These are phyloP conservation scores for Gisinianus flammeolus DNA, from an alignment of 2,888 invertebrate genomes.

Conservation along the genomic window DNA sequence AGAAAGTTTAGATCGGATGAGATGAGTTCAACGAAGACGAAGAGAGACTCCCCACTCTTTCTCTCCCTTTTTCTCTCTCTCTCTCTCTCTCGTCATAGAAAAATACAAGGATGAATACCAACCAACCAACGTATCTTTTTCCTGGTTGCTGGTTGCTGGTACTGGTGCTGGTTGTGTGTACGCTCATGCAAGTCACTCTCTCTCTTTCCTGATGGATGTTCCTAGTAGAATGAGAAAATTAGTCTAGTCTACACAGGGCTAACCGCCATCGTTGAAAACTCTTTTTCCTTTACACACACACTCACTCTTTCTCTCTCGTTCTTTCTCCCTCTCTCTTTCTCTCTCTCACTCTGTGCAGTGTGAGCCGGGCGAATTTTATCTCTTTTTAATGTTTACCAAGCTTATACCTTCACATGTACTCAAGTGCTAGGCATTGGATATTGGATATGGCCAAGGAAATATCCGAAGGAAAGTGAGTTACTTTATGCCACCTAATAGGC, in stretches of 20 bases:
- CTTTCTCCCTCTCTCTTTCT: background rate
- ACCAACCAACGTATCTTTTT: no score
- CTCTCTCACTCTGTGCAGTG: background rate
- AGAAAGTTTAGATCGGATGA: slow-evolving; percentile 40
- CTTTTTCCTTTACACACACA: background rate
- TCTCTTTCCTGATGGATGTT: slow-evolving; percentile 26
- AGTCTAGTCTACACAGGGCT: background rate
- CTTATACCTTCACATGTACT: background rate
- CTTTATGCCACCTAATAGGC: background rate
- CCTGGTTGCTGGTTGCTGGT: background rate
- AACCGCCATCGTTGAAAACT: no score
- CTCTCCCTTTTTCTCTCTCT: slow-evolving; percentile 10
- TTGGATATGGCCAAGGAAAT: background rate
- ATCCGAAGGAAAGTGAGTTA: background rate
- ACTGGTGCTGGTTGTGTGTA: background rate
- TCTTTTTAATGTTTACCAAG: slow-evolving; percentile 35
- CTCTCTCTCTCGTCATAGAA: slow-evolving; percentile 14
- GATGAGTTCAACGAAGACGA: slow-evolving; percentile 28
- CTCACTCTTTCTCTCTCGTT: background rate
- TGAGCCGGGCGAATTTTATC: slow-evolving; percentile 24
- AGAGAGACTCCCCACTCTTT: slow-evolving; percentile 6
- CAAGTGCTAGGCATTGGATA: background rate
- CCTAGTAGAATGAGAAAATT: slow-evolving; percentile 29
- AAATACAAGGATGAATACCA: slow-evolving; percentile 19
- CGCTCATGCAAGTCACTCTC: background rate